A percentile compares a stretch with the other conserved stretches of the same genome.
phyloP scores from a whole-genome alignment of 2,888 invertebrate species.

The Aspidapion aeneum region DNA sequence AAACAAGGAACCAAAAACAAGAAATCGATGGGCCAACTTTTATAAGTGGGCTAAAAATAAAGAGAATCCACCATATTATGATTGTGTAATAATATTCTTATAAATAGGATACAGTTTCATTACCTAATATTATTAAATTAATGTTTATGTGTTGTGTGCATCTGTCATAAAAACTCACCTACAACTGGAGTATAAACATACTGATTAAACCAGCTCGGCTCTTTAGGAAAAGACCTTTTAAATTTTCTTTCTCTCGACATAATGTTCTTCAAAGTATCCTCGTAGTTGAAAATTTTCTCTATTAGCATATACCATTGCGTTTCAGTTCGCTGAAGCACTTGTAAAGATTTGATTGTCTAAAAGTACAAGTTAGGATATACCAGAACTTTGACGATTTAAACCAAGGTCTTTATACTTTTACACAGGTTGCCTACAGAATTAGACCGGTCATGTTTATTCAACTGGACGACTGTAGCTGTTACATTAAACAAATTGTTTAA shows the following conservation, averaged over 20 bases:
- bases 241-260: slow-evolving; percentile 56
- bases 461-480: slow-evolving; percentile 2
- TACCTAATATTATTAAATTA: too few relatives aligned
- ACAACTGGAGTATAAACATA: slow-evolving; percentile 62
- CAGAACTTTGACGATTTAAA: not conserved
- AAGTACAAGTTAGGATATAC: slow-evolving; percentile 12
- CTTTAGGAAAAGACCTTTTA: slow-evolving; percentile 67
- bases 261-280: slow-evolving; percentile 83
- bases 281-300: slow-evolving; percentile 74
- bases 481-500: too few relatives aligned
- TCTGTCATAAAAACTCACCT: slow-evolving; percentile 56
- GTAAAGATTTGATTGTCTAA: slow-evolving; percentile 81
- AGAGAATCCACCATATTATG: too few relatives aligned
- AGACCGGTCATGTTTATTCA: not conserved
- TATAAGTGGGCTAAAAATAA: too few relatives aligned
- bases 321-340: slow-evolving; percentile 90
- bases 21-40: too few relatives aligned
- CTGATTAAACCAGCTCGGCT: slow-evolving; percentile 56
- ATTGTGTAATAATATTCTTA: too few relatives aligned
- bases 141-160: too few relatives aligned
- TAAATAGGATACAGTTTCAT: too few relatives aligned
- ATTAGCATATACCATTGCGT: slow-evolving; percentile 91
- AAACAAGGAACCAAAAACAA: too few relatives aligned
- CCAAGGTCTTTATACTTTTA: too few relatives aligned
- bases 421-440: too few relatives aligned